Conservation (phyloP, 2,888 invertebrate genomes). For the Catocala sponsa region DNA sequence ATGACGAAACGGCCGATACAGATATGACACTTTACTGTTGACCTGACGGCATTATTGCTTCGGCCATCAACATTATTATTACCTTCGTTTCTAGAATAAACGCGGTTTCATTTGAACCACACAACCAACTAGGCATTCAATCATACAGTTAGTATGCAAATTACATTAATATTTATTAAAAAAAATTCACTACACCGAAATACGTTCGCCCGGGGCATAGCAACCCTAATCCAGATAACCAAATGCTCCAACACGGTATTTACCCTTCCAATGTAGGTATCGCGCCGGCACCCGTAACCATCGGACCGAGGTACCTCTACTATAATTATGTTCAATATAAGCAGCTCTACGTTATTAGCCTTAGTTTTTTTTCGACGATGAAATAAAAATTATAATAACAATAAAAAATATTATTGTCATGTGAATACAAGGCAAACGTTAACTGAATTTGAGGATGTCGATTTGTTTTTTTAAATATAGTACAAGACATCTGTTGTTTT, state of each 20-base stretch:
- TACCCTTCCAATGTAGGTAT: slow-evolving; percentile 33
- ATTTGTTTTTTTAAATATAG: neutral
- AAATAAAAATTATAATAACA: slow-evolving; percentile 67
- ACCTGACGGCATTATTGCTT: too few relatives aligned
- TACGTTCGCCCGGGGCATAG: slow-evolving; percentile 23
- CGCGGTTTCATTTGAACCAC: too few relatives aligned
- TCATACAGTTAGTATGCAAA: slow-evolving; percentile 32
- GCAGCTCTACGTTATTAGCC: slow-evolving; percentile 64
- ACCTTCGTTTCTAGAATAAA: too few relatives aligned
- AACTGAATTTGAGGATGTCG: slow-evolving; percentile 27
- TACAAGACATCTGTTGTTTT: neutral
- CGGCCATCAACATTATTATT: too few relatives aligned
- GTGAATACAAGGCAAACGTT: slow-evolving; percentile 47
- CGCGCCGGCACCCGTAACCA: slow-evolving; percentile 56
- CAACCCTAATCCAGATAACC: slow-evolving; percentile 39
- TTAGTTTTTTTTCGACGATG: slow-evolving; percentile 57
- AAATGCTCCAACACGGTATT: slow-evolving; percentile 46
- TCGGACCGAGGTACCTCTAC: slow-evolving; percentile 62
- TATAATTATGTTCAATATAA: slow-evolving; percentile 74
- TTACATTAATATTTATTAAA: slow-evolving; percentile 27
- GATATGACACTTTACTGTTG: too few relatives aligned
- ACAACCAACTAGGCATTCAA: neutral
- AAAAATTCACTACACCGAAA: slow-evolving; percentile 8
- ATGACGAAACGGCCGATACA: too few relatives aligned
- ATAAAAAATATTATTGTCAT: slow-evolving; percentile 61